phyloP scores from a whole-genome alignment of 2,888 invertebrate genomes.

The Rosalia funebris region DNA sequence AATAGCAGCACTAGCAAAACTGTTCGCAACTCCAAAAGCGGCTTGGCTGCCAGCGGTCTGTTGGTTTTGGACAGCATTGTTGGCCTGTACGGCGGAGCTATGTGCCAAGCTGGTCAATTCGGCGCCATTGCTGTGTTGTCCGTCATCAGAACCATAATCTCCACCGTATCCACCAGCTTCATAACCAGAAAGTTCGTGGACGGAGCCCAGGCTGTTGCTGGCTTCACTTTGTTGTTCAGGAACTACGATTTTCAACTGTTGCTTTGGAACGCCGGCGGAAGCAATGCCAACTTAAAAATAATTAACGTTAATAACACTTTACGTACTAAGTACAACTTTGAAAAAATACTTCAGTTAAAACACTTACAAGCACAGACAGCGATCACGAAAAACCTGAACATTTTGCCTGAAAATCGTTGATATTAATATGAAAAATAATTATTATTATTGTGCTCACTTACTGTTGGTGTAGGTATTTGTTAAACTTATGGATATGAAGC shows the following conservation, averaged over 20 bases:
- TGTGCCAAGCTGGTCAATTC: conserved; percentile 74
- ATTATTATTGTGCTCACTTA: neutral
- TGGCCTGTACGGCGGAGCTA: conserved; percentile 77
- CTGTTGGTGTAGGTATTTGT: neutral
- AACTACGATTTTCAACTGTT: conserved; percentile 12
- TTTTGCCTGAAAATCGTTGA: neutral
- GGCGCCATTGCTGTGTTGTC: conserved; percentile 65
- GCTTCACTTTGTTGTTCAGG: conserved; percentile 1
- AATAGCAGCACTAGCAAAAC: conserved; percentile 76
- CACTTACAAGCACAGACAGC: conserved; percentile 1
- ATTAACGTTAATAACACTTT: too few relatives aligned
- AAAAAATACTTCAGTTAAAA: too few relatives aligned
- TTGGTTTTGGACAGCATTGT: conserved; percentile 72
- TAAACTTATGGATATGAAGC: neutral
- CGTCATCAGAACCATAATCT: neutral
- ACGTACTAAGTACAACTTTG: too few relatives aligned
- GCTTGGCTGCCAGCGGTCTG: conserved; percentile 79
- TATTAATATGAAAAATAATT: neutral
- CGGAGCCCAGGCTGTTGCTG: neutral
- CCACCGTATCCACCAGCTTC: conserved; percentile 1
- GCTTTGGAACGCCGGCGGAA: neutral
- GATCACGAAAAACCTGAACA: conserved; percentile 1
- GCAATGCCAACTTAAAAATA: conserved; percentile 3
- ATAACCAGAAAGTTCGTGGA: conserved; percentile 12
- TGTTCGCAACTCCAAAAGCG: conserved; percentile 78